phyloP scores from a whole-genome alignment of 2,113 vertebrate genomes.

The Cardinalis cardinalis region DNA sequence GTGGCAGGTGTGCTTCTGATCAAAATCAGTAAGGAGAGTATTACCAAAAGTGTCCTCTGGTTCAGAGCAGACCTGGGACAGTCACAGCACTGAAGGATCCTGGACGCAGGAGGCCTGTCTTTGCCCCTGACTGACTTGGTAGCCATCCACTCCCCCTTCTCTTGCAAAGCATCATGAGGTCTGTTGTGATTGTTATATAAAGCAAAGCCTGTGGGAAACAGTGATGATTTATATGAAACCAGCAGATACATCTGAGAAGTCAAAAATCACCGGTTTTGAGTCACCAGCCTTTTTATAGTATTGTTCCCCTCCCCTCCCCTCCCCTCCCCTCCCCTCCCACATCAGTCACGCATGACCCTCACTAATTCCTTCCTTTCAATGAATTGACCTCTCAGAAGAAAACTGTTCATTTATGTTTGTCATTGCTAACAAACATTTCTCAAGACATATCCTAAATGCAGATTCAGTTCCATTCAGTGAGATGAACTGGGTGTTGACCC shows the following conservation, averaged over 20 bases:
- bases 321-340: too few species aligned
- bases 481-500: neutral
- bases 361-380: neutral
- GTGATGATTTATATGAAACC: too few species aligned
- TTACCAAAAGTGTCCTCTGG: neutral
- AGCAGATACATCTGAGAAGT: too few species aligned
- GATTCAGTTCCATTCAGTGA: neutral
- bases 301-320: neutral
- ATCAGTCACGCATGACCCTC: neutral
- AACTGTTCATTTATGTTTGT: neutral
- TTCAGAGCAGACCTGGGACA: neutral
- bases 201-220: too few species aligned
- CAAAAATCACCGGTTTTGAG: neutral
- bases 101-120: neutral
- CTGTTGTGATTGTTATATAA: neutral
- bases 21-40: neutral
- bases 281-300: neutral
- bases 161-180: neutral
- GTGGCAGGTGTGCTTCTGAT: neutral
- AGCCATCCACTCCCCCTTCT: neutral
- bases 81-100: accelerated
- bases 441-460: neutral
- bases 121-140: neutral
- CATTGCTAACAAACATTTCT: neutral
- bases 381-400: neutral